These are phyloP conservation scores for Melanitta fusca DNA, from an alignment of 2,797 vertebrate genomes.

Conservation along the genomic window DNA sequence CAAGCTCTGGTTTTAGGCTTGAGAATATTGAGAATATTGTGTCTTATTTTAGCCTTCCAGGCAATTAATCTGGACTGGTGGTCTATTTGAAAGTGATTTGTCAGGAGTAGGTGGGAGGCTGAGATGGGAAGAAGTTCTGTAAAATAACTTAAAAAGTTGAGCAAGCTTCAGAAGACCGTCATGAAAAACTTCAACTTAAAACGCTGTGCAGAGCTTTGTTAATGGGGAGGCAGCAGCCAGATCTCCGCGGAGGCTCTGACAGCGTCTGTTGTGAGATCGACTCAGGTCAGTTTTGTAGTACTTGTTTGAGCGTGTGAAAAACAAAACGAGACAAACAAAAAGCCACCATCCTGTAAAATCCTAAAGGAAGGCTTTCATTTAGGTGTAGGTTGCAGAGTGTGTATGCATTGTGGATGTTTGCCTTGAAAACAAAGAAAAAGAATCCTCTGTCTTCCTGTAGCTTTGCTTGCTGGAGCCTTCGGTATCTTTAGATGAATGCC, in stretches of 20 bases:
- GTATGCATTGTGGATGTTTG: background rate
- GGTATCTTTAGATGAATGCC: constrained; percentile 8
- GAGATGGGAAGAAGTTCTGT: background rate
- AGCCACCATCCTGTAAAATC: background rate
- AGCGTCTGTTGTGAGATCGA: background rate
- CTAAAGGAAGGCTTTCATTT: background rate
- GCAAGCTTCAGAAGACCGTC: background rate
- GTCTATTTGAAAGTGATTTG: background rate
- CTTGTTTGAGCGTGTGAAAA: background rate
- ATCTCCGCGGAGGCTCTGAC: background rate
- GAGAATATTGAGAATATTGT: background rate
- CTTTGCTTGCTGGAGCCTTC: background rate
- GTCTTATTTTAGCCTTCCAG: background rate
- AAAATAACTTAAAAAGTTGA: background rate
- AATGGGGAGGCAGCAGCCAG: constrained; percentile 7
- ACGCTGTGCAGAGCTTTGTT: background rate
- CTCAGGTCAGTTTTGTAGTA: background rate
- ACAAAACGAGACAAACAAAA: background rate
- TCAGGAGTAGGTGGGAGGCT: background rate
- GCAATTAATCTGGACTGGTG: background rate
- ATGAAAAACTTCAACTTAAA: background rate
- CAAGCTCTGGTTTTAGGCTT: background rate
- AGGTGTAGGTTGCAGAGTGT: rapidly evolving
- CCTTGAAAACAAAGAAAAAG: background rate
- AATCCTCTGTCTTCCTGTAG: background rate